Conservation (phyloP, 2,797 vertebrate genomes). For the Onychomys arenicola region DNA sequence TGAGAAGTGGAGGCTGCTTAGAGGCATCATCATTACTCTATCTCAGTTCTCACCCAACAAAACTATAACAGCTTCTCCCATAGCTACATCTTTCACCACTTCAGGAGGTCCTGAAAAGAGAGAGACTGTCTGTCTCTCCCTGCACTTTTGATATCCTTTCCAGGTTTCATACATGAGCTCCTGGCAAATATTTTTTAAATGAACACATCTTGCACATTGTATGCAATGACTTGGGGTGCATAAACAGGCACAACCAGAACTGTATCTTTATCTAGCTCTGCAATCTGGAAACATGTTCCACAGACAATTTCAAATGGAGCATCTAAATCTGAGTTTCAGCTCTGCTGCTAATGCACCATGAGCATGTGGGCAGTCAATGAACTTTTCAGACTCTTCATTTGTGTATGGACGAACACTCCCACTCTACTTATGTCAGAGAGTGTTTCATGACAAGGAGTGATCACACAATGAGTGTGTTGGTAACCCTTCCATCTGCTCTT, state of each 20-base stretch:
- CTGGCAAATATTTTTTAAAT: conserved; percentile 29
- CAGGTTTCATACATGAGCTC: neutral
- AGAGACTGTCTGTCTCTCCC: neutral
- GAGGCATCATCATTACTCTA: rapidly evolving
- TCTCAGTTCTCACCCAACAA: neutral
- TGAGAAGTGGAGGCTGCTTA: neutral
- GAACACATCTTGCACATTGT: neutral
- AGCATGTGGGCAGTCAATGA: neutral
- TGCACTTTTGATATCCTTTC: neutral
- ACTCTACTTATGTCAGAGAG: neutral
- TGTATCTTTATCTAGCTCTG: neutral
- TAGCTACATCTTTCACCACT: neutral
- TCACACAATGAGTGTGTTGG: neutral
- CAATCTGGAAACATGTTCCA: neutral
- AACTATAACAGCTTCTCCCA: neutral
- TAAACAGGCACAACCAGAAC: neutral
- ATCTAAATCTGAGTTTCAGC: neutral
- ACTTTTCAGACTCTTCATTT: neutral
- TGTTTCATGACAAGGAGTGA: neutral
- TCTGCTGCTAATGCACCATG: neutral
- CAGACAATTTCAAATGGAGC: neutral
- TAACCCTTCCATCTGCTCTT: neutral
- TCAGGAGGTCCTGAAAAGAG: neutral
- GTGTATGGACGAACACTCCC: neutral
- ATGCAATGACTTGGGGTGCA: neutral